Evolutionary conservation across 2,113 vertebrate species (phyloP), one percentile per base, ranked within the genome.

Genomic region (Rhegmatorhina hoffmannsi): DNA sequence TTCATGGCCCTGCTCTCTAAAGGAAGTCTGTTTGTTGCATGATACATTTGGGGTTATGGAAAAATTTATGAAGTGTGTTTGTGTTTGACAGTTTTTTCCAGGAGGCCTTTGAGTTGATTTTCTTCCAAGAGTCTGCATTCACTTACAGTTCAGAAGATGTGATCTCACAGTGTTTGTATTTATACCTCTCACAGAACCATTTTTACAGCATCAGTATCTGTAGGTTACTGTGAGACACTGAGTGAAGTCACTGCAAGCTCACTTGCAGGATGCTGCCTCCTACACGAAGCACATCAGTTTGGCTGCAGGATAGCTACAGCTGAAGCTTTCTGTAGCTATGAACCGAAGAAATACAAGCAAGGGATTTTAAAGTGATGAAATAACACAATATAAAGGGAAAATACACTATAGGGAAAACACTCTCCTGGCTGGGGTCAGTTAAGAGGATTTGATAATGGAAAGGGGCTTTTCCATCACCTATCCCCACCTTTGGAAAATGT

Each of bases 151-250:
- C 0, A 95, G 98, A 98, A 98, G 86, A 96, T 97, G 92, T 98
- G 97, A 98, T 88, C 96, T 98, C 98, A 98, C 95, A 46, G 77
- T 97, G 95, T 98, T 98, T 98, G 97, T 97, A 97, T 98, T 97
- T 98, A 95, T 97, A 76, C 90, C 67, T 64, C 81, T 95, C 81
- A 95, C 95, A 97, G 96, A 97, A 36, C 29, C 62, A 79, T 49
- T 97, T 97, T 97, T 96, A 97, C 94, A 89, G 92, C 40, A 75
- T 70, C 62, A 53, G 72, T 90, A 72, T 96, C 95, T 96, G 63
- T 83, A 96, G 92, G 90, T 91, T 91, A 84, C 81, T 85, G 84
- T 79, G 92, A 97, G 87, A 62, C 89, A 95, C 8, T 3, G 52
- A 49, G 78, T 60, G 88, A 94, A 92, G 91, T 95, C 83, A 92